Base-by-base conservation (phyloP, 2,888 invertebrate genomes). In the Eupeodes luniger region DNA sequence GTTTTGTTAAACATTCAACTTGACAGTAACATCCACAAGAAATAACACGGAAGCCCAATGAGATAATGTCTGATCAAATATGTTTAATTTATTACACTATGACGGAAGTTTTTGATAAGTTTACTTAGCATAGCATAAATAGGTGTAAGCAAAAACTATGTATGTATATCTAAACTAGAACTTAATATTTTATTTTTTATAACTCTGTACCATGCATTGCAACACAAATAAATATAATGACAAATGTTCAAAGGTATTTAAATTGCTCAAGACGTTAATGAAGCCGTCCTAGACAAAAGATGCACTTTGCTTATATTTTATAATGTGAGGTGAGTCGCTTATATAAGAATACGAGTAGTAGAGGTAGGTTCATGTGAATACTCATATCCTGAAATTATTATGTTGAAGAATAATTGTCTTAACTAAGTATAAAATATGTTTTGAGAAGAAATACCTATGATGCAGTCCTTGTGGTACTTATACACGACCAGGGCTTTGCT, bases 351-450 rank as follows among this genome's bases (percentile, higher is more conserved):
- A 75, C 72, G 81, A 82, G 78, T 75, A 82, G 40, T 5, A 7
- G 5, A 40, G 61, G 51, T n/a, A 19, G 64, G 64, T 16, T 4
- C 62, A 64, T 67, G 66, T 78, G 85, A 82, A 82, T 82, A 82
- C 75, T 67, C 70, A 86, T 77, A 82, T 86, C 82, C 86, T 86
- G 86, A 79, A 82, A 86, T 86, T 86, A 86, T 78, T 86, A 86
- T 78, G 74, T 78, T 86, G 66, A 83, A 86, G 86, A 83, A 86
- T 86, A 86, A 86, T 86, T 86, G 83, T 86, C 86, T 86, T 86
- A 83, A 86, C 86, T 69, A 83, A 83, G 83, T 83, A 79, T 64
- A 79, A 83, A 83, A 86, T 75, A 75, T 79, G 86, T 86, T 83
- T 78, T 76, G 79, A 86, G 79, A 83, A 86, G 77, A 79, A 82